These are phyloP conservation scores for Napeogenes inachia DNA, from an alignment of 2,888 invertebrate species.

Conservation along the genomic window DNA sequence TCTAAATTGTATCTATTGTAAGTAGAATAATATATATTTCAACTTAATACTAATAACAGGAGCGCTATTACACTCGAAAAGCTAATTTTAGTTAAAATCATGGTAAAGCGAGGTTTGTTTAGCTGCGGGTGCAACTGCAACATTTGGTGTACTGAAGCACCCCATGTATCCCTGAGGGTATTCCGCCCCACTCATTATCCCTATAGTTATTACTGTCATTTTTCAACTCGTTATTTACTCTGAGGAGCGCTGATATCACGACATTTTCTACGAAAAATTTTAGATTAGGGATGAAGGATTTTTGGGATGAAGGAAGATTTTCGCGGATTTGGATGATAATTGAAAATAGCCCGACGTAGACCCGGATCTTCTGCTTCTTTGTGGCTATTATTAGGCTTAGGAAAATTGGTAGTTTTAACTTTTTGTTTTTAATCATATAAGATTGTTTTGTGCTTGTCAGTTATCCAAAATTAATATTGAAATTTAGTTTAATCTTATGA, in stretches of 20 bases:
- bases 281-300: conserved; percentile 66
- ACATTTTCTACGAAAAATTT: conserved; percentile 67
- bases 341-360: conserved; percentile 62
- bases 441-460: neutral
- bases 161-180: conserved; percentile 73
- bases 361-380: conserved; percentile 18
- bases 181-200: conserved; percentile 74
- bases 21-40: neutral
- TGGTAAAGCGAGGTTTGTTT: conserved; percentile 47
- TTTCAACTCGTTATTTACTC: conserved; percentile 78
- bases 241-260: conserved; percentile 72
- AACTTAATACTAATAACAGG: too few species aligned
- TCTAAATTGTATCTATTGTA: too few species aligned
- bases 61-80: neutral
- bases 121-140: conserved; percentile 53
- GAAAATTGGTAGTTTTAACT: conserved; percentile 4
- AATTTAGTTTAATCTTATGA: neutral
- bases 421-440: conserved; percentile 2
- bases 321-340: conserved; percentile 60
- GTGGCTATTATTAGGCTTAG: conserved; percentile 6
- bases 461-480: neutral
- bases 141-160: conserved; percentile 63
- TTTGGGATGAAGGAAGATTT: conserved; percentile 56
- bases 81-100: conserved; percentile 17
- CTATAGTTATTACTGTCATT: conserved; percentile 77